These are phyloP conservation scores for Epizoanthus scotinus DNA, from an alignment of 92 coral and sea anemone species.

Conservation along the genomic window DNA sequence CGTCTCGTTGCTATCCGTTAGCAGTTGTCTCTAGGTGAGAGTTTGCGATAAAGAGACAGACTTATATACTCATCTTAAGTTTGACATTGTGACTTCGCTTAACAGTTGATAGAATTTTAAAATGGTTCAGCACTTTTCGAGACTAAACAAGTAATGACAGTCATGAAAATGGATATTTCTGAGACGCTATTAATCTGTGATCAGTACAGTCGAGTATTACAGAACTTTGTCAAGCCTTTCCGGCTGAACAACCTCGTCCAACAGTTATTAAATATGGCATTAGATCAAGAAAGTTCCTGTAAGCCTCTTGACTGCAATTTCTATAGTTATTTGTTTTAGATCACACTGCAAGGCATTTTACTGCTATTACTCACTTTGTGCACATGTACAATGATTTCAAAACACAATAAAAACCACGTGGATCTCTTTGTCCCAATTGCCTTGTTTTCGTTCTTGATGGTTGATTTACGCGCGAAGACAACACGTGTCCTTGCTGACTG, in stretches of 20 bases:
- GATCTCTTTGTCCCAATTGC: conserved; percentile 25
- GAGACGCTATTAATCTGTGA: not conserved
- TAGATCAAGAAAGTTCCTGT: not conserved
- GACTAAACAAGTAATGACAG: not conserved
- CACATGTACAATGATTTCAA: not conserved
- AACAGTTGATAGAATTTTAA: not conserved
- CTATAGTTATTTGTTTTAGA: not conserved
- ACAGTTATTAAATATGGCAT: not conserved
- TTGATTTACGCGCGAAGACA: conserved; percentile 42
- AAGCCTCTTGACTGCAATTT: not conserved
- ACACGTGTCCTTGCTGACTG: conserved; percentile 27
- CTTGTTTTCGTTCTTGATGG: conserved; percentile 16
- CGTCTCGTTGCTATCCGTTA: conserved; percentile 6
- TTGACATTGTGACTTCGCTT: not conserved
- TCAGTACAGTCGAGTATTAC: no score
- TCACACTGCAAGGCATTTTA: not conserved
- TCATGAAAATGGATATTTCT: not conserved
- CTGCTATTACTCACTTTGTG: not conserved
- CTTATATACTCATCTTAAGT: not conserved
- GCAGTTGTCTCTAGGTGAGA: not conserved
- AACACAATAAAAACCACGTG: conserved; percentile 37
- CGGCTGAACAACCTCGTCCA: not conserved
- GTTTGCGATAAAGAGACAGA: not conserved
- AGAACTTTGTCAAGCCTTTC: not conserved
- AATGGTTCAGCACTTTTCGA: not conserved